phyloP scores from a whole-genome alignment of 2,797 vertebrate species.

The Triplophysa yarkandensis region DNA sequence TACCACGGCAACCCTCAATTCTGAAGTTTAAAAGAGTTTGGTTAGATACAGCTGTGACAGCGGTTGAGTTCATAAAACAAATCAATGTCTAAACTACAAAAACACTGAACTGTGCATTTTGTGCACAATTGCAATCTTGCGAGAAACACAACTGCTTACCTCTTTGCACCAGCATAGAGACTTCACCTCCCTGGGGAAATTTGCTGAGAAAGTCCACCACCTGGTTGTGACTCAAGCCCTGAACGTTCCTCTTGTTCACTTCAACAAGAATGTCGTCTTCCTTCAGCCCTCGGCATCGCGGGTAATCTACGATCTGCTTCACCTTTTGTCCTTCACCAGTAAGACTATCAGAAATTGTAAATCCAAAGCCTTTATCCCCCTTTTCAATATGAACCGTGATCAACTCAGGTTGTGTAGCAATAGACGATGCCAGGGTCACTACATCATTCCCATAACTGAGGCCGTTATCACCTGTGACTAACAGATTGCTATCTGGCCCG shows the following conservation, averaged over 20 bases:
- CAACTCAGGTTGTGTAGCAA: conserved; percentile 96
- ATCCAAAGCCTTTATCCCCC: conserved; percentile 97
- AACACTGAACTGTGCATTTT: background rate
- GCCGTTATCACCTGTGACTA: conserved; percentile 75
- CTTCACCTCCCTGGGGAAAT: conserved; percentile 93
- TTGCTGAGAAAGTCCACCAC: conserved; percentile 98
- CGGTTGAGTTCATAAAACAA: too few species aligned
- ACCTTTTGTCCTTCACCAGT: conserved; percentile 93
- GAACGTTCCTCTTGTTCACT: conserved; percentile 97
- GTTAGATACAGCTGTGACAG: too few species aligned
- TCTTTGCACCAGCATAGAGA: conserved; percentile 96
- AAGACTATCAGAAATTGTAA: conserved; percentile 95
- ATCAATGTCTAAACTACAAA: too few species aligned
- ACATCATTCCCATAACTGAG: conserved; percentile 90
- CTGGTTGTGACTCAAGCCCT: conserved; percentile 95
- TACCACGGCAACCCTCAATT: too few species aligned
- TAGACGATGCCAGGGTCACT: conserved; percentile 92
- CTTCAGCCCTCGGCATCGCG: conserved; percentile 91
- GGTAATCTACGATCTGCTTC: conserved; percentile 97
- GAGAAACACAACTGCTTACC: conserved; percentile 69
- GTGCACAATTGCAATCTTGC: background rate
- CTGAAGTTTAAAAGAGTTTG: too few species aligned
- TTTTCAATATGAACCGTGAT: conserved; percentile 99
- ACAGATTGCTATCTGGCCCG: conserved; percentile 67
- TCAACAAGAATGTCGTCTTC: conserved; percentile 95